A percentile compares a stretch with the other conserved stretches of the same genome.
Conservation (phyloP, 2,888 invertebrate genomes). For the Scaptomyza flava region DNA sequence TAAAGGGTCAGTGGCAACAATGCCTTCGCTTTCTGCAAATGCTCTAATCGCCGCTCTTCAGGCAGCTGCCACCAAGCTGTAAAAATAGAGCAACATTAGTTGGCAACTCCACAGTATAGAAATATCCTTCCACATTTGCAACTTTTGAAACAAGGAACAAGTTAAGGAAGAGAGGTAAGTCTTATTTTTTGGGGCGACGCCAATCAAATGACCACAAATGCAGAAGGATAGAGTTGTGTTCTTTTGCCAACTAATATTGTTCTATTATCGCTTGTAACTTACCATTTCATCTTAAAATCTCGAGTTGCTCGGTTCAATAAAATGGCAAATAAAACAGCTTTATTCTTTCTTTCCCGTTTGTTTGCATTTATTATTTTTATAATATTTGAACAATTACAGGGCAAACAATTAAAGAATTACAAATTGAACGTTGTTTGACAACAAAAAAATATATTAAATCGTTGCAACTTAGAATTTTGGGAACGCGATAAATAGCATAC, state of each 20-base stretch:
- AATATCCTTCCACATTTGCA: constrained; percentile 82
- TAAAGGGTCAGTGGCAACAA: constrained; percentile 75
- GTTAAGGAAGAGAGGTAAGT: constrained; percentile 10
- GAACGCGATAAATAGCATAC: neutral
- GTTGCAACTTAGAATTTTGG: constrained; percentile 14
- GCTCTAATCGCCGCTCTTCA: constrained; percentile 83
- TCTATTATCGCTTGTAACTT: constrained; percentile 51
- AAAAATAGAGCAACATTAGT: constrained; percentile 53
- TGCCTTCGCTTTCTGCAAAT: constrained; percentile 65
- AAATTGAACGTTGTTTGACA: constrained; percentile 66
- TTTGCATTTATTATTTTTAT: constrained; percentile 44
- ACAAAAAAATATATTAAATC: constrained; percentile 50
- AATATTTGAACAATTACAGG: constrained; percentile 51
- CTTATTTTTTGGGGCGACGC: constrained; percentile 34
- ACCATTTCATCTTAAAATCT: constrained; percentile 61
- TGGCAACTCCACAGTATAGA: constrained; percentile 23
- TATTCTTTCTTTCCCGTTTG: constrained; percentile 9
- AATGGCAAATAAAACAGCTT: constrained; percentile 74
- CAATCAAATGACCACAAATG: constrained; percentile 83
- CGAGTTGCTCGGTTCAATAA: constrained; percentile 40
- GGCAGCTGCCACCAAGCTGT: constrained; percentile 80
- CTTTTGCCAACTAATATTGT: constrained; percentile 59
- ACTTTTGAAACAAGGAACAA: neutral
- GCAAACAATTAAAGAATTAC: constrained; percentile 60
- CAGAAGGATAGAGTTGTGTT: constrained; percentile 87